These are phyloP conservation scores for Eupithecia subfuscata DNA, from an alignment of 2,888 invertebrate genomes.

Conservation along the genomic window DNA sequence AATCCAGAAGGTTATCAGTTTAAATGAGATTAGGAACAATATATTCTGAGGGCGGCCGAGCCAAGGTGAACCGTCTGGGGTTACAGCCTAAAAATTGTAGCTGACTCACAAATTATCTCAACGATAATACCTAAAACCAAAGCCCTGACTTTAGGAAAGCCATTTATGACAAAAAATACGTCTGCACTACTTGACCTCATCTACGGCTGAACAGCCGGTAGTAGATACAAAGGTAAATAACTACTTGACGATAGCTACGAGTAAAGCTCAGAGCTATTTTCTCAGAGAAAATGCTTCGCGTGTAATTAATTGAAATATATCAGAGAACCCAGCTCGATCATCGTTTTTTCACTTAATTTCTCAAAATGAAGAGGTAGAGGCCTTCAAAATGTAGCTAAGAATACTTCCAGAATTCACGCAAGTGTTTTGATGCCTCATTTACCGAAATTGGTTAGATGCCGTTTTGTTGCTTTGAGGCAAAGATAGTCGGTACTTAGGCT, in stretches of 20 bases:
- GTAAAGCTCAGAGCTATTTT: background rate
- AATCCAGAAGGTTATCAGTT: conserved; percentile 31
- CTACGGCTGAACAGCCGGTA: too few relatives aligned
- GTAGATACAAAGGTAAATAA: too few relatives aligned
- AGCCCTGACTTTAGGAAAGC: background rate
- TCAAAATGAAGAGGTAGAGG: background rate
- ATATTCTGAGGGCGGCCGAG: conserved; percentile 33
- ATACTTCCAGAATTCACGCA: background rate
- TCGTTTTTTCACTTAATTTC: background rate
- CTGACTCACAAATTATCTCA: conserved; percentile 5
- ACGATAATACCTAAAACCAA: background rate
- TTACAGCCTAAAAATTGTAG: conserved; percentile 18
- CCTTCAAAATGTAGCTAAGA: background rate
- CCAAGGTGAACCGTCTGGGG: conserved; percentile 41
- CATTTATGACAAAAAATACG: background rate
- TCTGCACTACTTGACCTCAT: background rate
- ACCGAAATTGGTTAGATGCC: background rate
- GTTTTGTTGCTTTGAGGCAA: too few relatives aligned
- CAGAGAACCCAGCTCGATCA: background rate
- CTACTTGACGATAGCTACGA: too few relatives aligned
- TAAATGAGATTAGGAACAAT: conserved; percentile 42
- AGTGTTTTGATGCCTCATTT: background rate
- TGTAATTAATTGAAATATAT: background rate
- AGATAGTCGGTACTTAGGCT: too few relatives aligned
- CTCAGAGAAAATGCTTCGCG: background rate